A percentile compares a stretch with the other conserved stretches of the same genome.
These are phyloP conservation scores for Campylomormyrus tamandua DNA, from an alignment of 2,113 vertebrate species.

Conservation along the genomic window DNA sequence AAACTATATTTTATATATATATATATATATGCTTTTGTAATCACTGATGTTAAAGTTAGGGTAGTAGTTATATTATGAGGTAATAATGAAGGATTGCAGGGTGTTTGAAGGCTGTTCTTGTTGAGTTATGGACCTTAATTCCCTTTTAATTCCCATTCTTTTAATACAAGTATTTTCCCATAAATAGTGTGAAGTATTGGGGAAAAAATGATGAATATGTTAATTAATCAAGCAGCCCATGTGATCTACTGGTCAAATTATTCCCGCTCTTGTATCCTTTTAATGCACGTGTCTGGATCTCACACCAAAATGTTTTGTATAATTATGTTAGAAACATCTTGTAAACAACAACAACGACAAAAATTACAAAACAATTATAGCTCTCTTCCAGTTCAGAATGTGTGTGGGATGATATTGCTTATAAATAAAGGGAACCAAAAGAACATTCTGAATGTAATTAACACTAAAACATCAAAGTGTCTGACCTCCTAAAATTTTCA, in stretches of 20 bases:
- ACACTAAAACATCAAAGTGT: not conserved
- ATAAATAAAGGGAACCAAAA: conserved; percentile 50
- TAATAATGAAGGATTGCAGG: not conserved
- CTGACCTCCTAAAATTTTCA: not conserved
- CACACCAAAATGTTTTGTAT: conserved; percentile 35
- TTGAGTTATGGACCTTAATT: conserved; percentile 43
- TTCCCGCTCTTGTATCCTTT: conserved; percentile 48
- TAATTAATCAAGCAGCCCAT: conserved; percentile 40
- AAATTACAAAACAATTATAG: conserved; percentile 42
- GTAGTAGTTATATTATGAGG: not conserved
- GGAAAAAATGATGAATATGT: conserved; percentile 39
- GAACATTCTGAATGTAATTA: not conserved
- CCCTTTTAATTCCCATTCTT: conserved; percentile 23
- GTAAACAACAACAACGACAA: conserved; percentile 29
- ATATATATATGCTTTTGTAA: conserved; percentile 17
- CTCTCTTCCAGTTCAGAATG: conserved; percentile 35
- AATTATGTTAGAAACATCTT: conserved; percentile 32
- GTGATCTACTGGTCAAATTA: conserved; percentile 37
- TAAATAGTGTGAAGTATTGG: conserved; percentile 28
- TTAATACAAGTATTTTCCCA: conserved; percentile 26
- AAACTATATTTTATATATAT: conserved; percentile 16
- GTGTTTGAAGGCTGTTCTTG: conserved; percentile 33
- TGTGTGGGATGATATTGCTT: conserved; percentile 53
- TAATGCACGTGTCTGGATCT: conserved; percentile 40
- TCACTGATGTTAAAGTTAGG: conserved; percentile 1